Base-by-base conservation (phyloP, 2,113 vertebrate species). In the Mustela nigripes region DNA sequence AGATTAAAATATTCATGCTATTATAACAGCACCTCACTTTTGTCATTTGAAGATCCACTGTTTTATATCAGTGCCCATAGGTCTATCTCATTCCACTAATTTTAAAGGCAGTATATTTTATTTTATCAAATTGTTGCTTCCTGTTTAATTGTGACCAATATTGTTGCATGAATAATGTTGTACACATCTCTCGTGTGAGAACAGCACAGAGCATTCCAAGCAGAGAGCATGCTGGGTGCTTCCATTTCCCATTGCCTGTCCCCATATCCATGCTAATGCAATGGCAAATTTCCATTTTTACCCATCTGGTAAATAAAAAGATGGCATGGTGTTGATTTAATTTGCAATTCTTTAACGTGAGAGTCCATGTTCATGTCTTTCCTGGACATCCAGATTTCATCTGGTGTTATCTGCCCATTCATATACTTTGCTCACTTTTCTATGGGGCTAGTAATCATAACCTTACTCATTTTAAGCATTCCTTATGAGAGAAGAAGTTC, bases 201-300 rank as follows among this genome's bases (percentile, higher is more conserved):
- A 7, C 36, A 39, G 71, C 63, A 83, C 14, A 83, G 50, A 45
- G 14, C n/a, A 93, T 56, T 60, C 53, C 19, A 81, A 86, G 31
- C 19, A n/a, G 31, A 85, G 2, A 16, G 15, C 42, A 0, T 26
- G 28, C 4, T 58, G 21, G 7, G 7, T 10, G 1, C 71, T 78
- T 60, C 8, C 42, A 22, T 67, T 31, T 48, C 48, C 53, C 53
- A 26, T 11, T 24, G 5, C 19, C 33, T 22, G 11, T 22, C 39
- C 48, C 48, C 2, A 1, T 1, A 7, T 1, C 24, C 15, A 15
- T 14, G n/a, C 22, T 12, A 36, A 18, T 6, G 18, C 14, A 7
- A 10, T 22, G 28, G 24, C 11, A 26, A 26, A 28, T 22, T 31
- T 62, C 39, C 63, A 74, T 31, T n/a, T 22, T 24, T 16, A 7